Evolutionary conservation across 1,140 invertebrate genomes (phyloP).

Genomic region (Drosophila erecta): DNA sequence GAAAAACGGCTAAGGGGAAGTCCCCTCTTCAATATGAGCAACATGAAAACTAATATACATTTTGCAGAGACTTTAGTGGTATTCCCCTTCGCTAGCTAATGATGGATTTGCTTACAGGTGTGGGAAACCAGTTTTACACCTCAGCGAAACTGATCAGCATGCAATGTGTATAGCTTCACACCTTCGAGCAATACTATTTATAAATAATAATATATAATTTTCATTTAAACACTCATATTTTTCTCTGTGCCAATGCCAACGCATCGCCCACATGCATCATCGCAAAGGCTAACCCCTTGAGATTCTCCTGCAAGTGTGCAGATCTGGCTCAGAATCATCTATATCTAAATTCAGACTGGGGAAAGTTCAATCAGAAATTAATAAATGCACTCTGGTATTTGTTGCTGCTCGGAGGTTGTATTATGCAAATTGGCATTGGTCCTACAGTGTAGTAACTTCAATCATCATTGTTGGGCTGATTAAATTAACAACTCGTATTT

Average conservation of each 20-base stretch:
- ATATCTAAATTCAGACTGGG: conserved; percentile 2
- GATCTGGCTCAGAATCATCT: conserved; percentile 31
- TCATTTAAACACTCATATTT: neutral
- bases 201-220: neutral
- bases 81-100: neutral
- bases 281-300: conserved; percentile 18
- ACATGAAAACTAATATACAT: neutral
- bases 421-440: conserved; percentile 59
- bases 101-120: neutral
- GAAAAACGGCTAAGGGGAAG: neutral
- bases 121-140: conserved; percentile 1
- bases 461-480: conserved; percentile 30
- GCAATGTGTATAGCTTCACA: neutral
- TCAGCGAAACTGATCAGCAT: neutral
- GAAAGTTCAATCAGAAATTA: conserved; percentile 60
- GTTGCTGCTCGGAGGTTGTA: conserved; percentile 9
- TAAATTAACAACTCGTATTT: conserved; percentile 62
- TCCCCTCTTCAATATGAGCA: neutral
- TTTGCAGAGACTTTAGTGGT: neutral
- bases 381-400: conserved; percentile 53
- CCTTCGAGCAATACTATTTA: neutral
- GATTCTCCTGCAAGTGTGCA: conserved; percentile 24
- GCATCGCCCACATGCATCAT: conserved; percentile 43
- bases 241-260: conserved; percentile 11
- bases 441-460: conserved; percentile 65